These are phyloP conservation scores for Crotalus viridis DNA, from an alignment of 2,113 vertebrate species.

Conservation along the genomic window DNA sequence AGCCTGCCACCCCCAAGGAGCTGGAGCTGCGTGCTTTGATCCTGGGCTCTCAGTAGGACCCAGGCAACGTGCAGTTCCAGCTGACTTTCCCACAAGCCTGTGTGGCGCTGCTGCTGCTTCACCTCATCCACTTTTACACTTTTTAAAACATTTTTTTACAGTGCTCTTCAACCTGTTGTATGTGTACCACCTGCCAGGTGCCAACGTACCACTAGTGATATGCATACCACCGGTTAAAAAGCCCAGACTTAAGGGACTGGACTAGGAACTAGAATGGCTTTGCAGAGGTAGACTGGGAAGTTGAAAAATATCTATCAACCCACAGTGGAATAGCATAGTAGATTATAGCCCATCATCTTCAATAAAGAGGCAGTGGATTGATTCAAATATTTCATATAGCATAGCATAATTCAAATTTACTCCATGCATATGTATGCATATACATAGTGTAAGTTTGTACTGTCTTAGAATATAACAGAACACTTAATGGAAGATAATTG, in stretches of 20 bases:
- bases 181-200: too few relatives aligned
- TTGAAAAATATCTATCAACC: background rate
- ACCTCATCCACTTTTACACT: too few relatives aligned
- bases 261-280: background rate
- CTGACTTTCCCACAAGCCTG: too few relatives aligned
- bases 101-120: too few relatives aligned
- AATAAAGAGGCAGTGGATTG: background rate
- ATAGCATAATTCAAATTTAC: background rate
- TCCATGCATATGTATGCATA: background rate
- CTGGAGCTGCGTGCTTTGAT: too few relatives aligned
- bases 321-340: background rate
- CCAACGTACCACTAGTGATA: too few relatives aligned
- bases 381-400: background rate
- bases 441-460: background rate
- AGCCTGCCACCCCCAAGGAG: too few relatives aligned
- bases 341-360: background rate
- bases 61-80: too few relatives aligned
- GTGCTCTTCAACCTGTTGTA: too few relatives aligned
- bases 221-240: too few relatives aligned
- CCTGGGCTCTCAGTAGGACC: too few relatives aligned
- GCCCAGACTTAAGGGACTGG: background rate
- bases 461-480: background rate
- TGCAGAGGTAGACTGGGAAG: background rate
- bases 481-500: background rate
- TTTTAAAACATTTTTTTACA: too few relatives aligned